Evolutionary conservation across 2,888 invertebrate species (phyloP).

Genomic region (Melinaea marsaeus): DNA sequence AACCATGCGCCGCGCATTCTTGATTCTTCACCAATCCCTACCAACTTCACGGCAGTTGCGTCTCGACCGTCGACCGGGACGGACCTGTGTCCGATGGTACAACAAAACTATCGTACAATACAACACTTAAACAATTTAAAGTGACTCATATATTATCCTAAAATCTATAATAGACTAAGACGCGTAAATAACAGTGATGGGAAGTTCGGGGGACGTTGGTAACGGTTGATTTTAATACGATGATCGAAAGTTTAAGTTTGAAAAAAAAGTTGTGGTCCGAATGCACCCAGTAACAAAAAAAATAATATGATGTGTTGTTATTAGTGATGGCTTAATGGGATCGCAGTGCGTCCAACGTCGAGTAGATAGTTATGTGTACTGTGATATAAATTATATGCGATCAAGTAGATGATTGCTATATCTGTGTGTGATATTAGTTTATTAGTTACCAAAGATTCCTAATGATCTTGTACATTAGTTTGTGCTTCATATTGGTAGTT

Average conservation of each 20-base stretch:
- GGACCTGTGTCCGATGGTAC: slow-evolving; percentile 56
- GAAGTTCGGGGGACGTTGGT: slow-evolving; percentile 47
- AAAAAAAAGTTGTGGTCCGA: slow-evolving; percentile 70
- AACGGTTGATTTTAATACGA: slow-evolving; percentile 53
- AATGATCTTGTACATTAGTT: slow-evolving; percentile 77
- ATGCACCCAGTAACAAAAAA: slow-evolving; percentile 70
- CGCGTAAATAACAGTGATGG: slow-evolving; percentile 55
- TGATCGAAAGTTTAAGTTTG: slow-evolving; percentile 70
- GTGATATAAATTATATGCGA: slow-evolving; percentile 73
- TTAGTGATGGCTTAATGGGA: slow-evolving; percentile 74
- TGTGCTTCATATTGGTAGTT: slow-evolving; percentile 78
- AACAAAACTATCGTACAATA: slow-evolving; percentile 64
- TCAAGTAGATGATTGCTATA: slow-evolving; percentile 73
- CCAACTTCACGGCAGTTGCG: slow-evolving; percentile 73
- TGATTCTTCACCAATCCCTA: slow-evolving; percentile 67
- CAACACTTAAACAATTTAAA: slow-evolving; percentile 65
- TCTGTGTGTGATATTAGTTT: slow-evolving; percentile 73
- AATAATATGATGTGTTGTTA: slow-evolving; percentile 55
- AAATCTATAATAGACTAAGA: slow-evolving; percentile 40
- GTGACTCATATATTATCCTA: slow-evolving; percentile 51
- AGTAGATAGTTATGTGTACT: slow-evolving; percentile 76
- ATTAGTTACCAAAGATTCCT: slow-evolving; percentile 78
- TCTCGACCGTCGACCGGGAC: slow-evolving; percentile 53
- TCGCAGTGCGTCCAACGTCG: slow-evolving; percentile 69
- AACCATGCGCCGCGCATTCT: slow-evolving; percentile 74